Conservation (phyloP, 2,797 vertebrate genomes). For the Syndactyla subalaris region DNA sequence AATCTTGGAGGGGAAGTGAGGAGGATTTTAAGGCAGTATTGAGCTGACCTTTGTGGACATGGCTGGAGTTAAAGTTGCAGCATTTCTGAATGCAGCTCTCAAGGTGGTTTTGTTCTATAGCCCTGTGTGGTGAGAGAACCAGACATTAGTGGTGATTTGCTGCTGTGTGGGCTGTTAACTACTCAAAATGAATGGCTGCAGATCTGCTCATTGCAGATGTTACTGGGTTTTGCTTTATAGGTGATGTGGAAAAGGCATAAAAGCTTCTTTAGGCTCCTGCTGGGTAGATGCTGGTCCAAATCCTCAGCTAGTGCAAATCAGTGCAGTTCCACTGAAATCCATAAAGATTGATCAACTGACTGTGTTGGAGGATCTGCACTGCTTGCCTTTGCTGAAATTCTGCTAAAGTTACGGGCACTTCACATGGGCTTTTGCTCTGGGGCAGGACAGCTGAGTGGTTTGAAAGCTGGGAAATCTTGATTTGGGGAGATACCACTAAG, state of each 20-base stretch:
- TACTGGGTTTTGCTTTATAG: background rate
- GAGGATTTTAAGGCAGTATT: background rate
- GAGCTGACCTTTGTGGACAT: background rate
- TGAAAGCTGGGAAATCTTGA: background rate
- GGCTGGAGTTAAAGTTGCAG: background rate
- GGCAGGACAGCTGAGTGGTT: background rate
- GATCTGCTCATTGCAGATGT: background rate
- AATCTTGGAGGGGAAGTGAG: rapidly evolving
- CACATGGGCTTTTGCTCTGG: background rate
- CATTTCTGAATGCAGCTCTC: background rate
- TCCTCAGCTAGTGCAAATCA: background rate
- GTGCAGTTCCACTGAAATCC: background rate
- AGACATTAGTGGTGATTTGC: background rate
- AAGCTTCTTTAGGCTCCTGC: background rate
- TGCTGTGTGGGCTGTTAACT: background rate
- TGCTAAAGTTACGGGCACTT: background rate
- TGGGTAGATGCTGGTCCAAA: background rate
- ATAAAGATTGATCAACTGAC: background rate
- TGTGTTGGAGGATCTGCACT: background rate
- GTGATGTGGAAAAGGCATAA: background rate
- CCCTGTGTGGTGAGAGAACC: background rate
- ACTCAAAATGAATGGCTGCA: background rate
- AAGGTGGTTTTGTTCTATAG: background rate
- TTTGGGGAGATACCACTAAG: background rate
- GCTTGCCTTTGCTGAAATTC: background rate